Base-by-base conservation (phyloP, 37 sponge, comb jelly and placozoan species). In the Spongilla lacustris region DNA sequence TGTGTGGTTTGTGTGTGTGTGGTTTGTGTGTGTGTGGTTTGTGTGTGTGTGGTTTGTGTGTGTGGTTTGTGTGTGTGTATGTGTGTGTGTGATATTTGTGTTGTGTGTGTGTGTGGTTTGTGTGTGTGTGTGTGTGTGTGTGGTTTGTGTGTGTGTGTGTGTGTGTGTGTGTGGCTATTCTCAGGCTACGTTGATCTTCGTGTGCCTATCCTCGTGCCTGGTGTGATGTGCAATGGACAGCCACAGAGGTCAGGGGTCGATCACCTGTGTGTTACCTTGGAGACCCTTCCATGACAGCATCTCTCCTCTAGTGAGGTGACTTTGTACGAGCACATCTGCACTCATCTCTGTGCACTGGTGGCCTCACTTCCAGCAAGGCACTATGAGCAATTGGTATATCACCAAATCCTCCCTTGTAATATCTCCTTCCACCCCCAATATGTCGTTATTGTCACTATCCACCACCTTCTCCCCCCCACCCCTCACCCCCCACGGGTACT, bases 221-320 rank as follows among this genome's bases (percentile, higher is more conserved):
- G 84, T 49, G 79, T 83, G 35, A 73, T 78, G 79, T 83, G 71
- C 66, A 78, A 76, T 71, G 89, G 89, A 41, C 84, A 78, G 23
- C 79, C 89, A 46, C 84, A 77, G 73, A 70, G 86, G 86, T 85
- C 0, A n/a, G 73, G 24, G 23, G 35, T 1, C 14, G 3, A 67
- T 1, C 23, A 17, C 22, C 11, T n/a, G 25, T 58, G 21, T 2
- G 23, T 46, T 19, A 46, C 21, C 31, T 26, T 8, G n/a, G 0
- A 48, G 32, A 50, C 11, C 66, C 9, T 27, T 6, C 6, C 46
- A 50, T 36, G 68, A 10, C 12, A 29, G 21, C 50, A 41, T 82
- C 21, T 73, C 32, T 26, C 68, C 25, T 75, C 23, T 67, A 85
- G 77, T 26, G 66, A 36, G 46, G 79, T 89, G 67, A 36, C 89